Percentiles rank a stretch among this genome's conserved stretches.
Evolutionary conservation across 2,113 vertebrate species (phyloP).

Genomic region (Sigmodon hispidus): DNA sequence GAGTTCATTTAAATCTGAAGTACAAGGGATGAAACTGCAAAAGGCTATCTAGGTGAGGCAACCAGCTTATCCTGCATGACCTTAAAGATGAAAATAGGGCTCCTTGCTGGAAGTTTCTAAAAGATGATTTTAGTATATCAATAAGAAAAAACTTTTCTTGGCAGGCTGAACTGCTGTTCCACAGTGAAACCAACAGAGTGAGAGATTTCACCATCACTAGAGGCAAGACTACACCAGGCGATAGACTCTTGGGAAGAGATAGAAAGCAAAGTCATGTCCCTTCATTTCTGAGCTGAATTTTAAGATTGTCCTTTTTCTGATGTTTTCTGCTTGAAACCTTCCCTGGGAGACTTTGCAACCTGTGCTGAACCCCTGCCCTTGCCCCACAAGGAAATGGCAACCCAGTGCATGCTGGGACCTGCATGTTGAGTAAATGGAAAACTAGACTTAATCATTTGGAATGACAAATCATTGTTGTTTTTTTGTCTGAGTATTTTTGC

Average conservation of each 20-base stretch:
- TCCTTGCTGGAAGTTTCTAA: background rate
- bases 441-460: slow-evolving; percentile 32
- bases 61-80: background rate
- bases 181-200: background rate
- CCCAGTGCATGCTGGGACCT: background rate
- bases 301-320: background rate
- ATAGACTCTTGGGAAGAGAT: background rate
- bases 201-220: background rate
- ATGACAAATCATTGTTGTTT: slow-evolving; percentile 54
- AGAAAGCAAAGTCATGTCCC: background rate
- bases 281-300: background rate
- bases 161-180: background rate
- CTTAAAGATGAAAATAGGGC: background rate
- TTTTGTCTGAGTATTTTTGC: slow-evolving; percentile 49
- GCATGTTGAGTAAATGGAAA: slow-evolving; percentile 57
- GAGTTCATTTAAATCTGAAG: background rate
- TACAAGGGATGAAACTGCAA: background rate
- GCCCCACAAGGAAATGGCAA: background rate
- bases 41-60: background rate
- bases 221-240: accelerated
- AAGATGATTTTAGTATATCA: background rate
- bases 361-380: slow-evolving; percentile 38
- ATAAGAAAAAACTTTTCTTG: background rate
- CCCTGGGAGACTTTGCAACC: background rate
- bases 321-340: background rate